phyloP scores from a whole-genome alignment of 2,113 vertebrate genomes.

The Aegotheles bennettii region DNA sequence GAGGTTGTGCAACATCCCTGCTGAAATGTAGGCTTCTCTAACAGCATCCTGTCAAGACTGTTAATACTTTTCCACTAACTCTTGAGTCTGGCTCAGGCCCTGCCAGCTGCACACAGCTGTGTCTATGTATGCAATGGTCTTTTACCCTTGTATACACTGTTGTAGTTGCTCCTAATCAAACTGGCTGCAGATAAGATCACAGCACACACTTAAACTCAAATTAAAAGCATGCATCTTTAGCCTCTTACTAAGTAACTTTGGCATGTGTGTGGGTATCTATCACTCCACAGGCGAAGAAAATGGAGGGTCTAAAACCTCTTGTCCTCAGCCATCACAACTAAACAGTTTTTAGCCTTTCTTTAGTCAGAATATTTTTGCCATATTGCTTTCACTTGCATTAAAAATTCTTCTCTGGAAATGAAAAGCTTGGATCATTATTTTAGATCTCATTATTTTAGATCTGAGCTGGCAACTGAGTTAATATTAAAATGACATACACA shows the following conservation, averaged over 20 bases:
- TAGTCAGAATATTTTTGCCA: background rate
- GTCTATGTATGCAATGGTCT: background rate
- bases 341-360: background rate
- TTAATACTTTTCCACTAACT: background rate
- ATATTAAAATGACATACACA: background rate
- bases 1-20: background rate
- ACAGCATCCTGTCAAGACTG: background rate
- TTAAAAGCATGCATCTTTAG: background rate
- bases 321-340: background rate
- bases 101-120: background rate
- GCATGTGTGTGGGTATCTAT: background rate
- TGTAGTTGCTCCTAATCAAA: constrained; percentile 5
- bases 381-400: background rate
- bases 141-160: background rate
- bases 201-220: background rate
- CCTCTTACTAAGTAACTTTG: background rate
- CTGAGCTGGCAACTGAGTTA: constrained; percentile 2
- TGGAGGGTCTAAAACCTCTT: background rate
- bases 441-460: constrained; percentile 32
- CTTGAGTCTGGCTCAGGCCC: background rate
- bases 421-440: background rate
- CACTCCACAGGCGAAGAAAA: background rate
- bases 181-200: constrained; percentile 15
- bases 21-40: background rate
- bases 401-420: constrained; percentile 4